Percentiles rank a stretch among this genome's conserved stretches.
Conservation (phyloP, 2,888 invertebrate species). For the Azorinus chamasolen region DNA sequence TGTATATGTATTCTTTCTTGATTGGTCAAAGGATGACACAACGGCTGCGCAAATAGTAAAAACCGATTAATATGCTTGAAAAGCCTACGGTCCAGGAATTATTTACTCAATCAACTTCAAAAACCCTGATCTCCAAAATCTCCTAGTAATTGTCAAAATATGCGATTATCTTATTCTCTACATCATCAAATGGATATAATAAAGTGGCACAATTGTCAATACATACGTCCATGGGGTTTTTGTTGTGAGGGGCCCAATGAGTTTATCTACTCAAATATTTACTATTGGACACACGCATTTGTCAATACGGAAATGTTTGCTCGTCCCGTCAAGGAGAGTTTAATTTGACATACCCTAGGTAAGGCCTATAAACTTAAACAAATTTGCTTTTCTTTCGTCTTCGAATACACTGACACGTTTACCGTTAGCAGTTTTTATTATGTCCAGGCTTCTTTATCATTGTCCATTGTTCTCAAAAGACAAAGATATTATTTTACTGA, state of each 20-base stretch:
- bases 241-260: not conserved
- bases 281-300: not conserved
- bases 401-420: no score
- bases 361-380: no score
- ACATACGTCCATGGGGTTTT: not conserved
- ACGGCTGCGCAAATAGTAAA: no score
- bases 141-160: not conserved
- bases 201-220: slow-evolving; percentile 6
- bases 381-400: no score
- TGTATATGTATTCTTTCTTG: no score
- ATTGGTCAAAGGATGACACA: no score
- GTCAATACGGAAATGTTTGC: not conserved
- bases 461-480: no score
- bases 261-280: slow-evolving; percentile 18
- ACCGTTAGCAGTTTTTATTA: no score
- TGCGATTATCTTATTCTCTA: not conserved
- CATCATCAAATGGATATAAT: not conserved
- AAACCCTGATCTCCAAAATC: not conserved
- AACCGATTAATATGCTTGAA: no score
- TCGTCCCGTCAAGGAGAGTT: not conserved
- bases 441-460: no score
- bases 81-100: not conserved
- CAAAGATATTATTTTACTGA: no score
- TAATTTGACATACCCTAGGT: no score
- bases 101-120: slow-evolving; percentile 2